Conservation (phyloP, 1,140 invertebrate species). For the Drosophila sturtevanti region DNA sequence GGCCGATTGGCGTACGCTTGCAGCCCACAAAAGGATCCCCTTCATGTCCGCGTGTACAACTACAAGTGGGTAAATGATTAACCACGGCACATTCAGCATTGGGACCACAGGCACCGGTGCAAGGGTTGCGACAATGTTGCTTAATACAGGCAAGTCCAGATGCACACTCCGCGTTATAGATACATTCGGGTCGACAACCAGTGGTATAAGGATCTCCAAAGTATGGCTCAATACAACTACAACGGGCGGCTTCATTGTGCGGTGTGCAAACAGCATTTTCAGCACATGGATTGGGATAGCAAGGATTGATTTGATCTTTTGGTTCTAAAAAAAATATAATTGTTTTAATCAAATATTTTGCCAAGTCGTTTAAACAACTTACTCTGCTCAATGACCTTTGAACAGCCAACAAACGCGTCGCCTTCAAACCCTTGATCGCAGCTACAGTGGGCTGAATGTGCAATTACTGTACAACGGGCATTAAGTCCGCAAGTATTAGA, state of each 20-base stretch:
- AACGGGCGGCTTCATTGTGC: constrained; percentile 87
- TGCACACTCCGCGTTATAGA: constrained; percentile 90
- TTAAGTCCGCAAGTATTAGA: constrained; percentile 89
- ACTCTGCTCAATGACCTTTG: constrained; percentile 83
- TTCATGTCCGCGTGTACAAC: constrained; percentile 88
- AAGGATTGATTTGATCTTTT: constrained; percentile 85
- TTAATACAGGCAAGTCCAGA: constrained; percentile 91
- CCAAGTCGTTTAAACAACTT: constrained; percentile 17
- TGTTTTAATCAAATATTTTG: background rate
- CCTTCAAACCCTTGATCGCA: constrained; percentile 90
- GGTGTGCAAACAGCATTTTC: constrained; percentile 90
- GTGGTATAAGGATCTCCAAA: constrained; percentile 91
- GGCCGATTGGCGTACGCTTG: constrained; percentile 84
- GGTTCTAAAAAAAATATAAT: constrained; percentile 54
- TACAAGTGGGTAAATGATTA: constrained; percentile 92
- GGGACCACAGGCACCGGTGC: constrained; percentile 91
- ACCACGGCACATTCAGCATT: constrained; percentile 91
- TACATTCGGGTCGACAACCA: constrained; percentile 91
- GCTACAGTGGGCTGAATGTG: constrained; percentile 91
- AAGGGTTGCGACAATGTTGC: constrained; percentile 92
- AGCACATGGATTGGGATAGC: constrained; percentile 91
- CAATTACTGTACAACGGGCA: constrained; percentile 90
- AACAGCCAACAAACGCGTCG: constrained; percentile 91
- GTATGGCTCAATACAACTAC: constrained; percentile 92
- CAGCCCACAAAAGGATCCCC: constrained; percentile 93